Evolutionary conservation across 2,113 vertebrate genomes (phyloP).

Genomic region (Turdus rufiventris): DNA sequence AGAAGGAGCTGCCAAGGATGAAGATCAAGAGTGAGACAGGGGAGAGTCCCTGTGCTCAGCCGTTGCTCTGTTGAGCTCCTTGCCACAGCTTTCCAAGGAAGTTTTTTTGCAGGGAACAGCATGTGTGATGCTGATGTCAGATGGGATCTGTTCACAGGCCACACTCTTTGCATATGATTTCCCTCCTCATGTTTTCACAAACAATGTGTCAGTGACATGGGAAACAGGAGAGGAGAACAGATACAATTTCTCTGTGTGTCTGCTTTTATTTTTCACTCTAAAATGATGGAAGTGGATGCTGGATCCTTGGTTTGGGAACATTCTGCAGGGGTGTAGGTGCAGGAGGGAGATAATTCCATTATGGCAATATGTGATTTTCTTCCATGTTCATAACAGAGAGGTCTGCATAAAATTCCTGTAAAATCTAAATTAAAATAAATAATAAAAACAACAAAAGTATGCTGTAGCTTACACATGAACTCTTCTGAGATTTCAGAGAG

Average conservation of each 20-base stretch:
- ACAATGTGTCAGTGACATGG: neutral
- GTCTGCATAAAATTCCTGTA: neutral
- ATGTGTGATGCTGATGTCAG: neutral
- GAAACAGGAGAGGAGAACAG: neutral
- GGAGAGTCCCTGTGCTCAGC: neutral
- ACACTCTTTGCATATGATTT: neutral
- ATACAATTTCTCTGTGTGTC: neutral
- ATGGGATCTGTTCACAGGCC: neutral
- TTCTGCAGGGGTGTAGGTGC: neutral
- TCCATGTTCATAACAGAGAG: neutral
- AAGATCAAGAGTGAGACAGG: neutral
- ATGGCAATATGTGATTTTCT: neutral
- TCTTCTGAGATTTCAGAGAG: neutral
- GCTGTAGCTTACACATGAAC: neutral
- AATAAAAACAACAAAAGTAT: neutral
- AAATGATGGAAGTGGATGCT: neutral
- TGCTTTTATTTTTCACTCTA: neutral
- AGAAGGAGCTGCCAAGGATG: neutral
- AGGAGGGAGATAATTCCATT: neutral
- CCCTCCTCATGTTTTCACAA: conserved; percentile 1
- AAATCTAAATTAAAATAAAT: neutral
- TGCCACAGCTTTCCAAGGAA: neutral
- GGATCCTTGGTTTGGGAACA: neutral
- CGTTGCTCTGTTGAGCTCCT: neutral
- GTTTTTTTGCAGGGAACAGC: neutral